Evolutionary conservation across 2,113 vertebrate genomes (phyloP).

Genomic region (Formicarius rufipectus): DNA sequence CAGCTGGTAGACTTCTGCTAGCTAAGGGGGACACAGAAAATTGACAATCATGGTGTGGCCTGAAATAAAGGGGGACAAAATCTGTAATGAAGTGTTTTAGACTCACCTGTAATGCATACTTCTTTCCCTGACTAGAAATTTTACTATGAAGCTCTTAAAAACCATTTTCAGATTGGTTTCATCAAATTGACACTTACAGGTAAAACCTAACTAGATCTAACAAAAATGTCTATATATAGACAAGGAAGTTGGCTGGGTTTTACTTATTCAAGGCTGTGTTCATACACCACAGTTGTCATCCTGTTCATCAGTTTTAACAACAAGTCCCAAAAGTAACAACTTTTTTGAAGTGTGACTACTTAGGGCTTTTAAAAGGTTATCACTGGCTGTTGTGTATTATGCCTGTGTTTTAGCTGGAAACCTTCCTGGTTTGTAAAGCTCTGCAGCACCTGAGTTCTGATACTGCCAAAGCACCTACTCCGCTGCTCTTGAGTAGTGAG

Average conservation of each 20-base stretch:
- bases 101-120: background rate
- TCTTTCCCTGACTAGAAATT: background rate
- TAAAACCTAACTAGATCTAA: background rate
- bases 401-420: background rate
- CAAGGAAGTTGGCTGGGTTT: background rate
- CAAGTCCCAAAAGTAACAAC: background rate
- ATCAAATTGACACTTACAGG: background rate
- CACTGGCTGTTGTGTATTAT: background rate
- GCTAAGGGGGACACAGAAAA: rapidly evolving
- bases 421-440: background rate
- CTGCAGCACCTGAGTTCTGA: background rate
- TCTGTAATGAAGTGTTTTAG: background rate
- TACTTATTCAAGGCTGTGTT: background rate
- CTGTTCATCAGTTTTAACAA: background rate
- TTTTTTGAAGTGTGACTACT: background rate
- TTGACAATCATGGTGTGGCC: rapidly evolving
- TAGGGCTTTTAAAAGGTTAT: background rate
- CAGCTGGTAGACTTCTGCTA: background rate
- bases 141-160: background rate
- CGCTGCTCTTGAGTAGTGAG: background rate
- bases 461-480: background rate
- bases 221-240: background rate
- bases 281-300: background rate
- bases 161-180: background rate
- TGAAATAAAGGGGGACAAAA: background rate